These are phyloP conservation scores for Osmerus eperlanus DNA, from an alignment of 2,113 vertebrate species.

Conservation along the genomic window DNA sequence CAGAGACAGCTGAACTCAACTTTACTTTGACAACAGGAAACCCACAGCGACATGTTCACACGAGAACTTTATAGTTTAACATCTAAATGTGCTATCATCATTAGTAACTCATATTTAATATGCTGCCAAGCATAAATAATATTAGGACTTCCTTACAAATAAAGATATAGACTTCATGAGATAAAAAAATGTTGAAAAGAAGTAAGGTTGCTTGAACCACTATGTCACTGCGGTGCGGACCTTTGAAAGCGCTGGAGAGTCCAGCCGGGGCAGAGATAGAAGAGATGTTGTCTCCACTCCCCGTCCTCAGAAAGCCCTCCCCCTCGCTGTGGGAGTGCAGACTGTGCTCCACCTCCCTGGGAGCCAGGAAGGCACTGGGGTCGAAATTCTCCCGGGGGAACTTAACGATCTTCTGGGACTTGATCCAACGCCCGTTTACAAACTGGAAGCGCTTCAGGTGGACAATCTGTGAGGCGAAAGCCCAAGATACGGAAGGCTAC, in stretches of 20 bases:
- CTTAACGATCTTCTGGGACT: slow-evolving; percentile 98
- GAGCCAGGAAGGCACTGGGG: slow-evolving; percentile 94
- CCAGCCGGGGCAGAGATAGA: slow-evolving; percentile 81
- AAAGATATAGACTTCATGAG: too few relatives aligned
- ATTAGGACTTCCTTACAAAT: too few relatives aligned
- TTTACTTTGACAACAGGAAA: too few relatives aligned
- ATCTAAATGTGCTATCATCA: too few relatives aligned
- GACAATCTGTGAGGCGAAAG: slow-evolving; percentile 79
- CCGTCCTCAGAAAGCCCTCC: slow-evolving; percentile 58
- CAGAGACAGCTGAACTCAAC: not conserved
- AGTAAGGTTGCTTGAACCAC: too few relatives aligned
- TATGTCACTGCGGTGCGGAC: slow-evolving; percentile 54
- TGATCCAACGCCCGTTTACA: slow-evolving; percentile 98
- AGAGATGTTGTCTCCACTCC: slow-evolving; percentile 72
- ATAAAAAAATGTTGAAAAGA: too few relatives aligned
- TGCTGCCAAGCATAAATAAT: too few relatives aligned
- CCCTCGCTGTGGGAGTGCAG: slow-evolving; percentile 73
- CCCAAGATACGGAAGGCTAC: too few relatives aligned
- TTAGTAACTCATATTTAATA: too few relatives aligned
- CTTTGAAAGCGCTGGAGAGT: slow-evolving; percentile 79
- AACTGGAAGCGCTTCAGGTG: slow-evolving; percentile 98
- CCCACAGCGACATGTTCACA: too few relatives aligned
- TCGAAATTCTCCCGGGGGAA: slow-evolving; percentile 92
- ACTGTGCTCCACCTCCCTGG: slow-evolving; percentile 78
- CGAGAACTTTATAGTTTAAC: too few relatives aligned